A percentile compares a stretch with the other conserved stretches of the same genome.
Conservation (phyloP, 2,797 vertebrate species). For the Lacerta agilis region DNA sequence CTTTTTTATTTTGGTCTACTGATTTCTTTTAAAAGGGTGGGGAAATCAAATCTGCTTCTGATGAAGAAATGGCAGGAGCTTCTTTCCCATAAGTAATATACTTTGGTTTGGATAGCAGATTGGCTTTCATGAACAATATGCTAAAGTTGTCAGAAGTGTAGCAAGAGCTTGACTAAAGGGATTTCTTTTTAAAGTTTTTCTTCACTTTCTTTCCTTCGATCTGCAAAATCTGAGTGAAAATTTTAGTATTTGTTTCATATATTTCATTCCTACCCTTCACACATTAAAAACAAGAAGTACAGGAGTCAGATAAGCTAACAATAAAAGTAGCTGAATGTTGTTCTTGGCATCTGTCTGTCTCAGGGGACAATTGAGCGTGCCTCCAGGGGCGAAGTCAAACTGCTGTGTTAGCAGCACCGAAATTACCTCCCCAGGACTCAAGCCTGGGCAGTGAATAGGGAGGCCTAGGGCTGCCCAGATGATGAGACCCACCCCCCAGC, state of each 20-base stretch:
- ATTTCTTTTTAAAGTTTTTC: slow-evolving; percentile 47
- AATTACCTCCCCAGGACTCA: no score
- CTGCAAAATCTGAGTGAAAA: slow-evolving; percentile 25
- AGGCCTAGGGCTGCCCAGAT: no score
- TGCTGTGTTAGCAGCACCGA: no score
- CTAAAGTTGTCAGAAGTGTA: slow-evolving; percentile 35
- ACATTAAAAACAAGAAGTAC: background rate
- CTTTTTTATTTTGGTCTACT: slow-evolving; percentile 34
- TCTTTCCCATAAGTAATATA: slow-evolving; percentile 31
- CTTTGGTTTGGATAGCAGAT: slow-evolving; percentile 50
- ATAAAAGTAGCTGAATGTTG: background rate
- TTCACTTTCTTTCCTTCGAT: slow-evolving; percentile 56
- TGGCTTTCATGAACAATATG: slow-evolving; percentile 57
- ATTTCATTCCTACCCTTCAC: background rate
- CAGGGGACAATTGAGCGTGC: no score
- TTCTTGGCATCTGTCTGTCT: no score
- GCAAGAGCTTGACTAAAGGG: slow-evolving; percentile 59
- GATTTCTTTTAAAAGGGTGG: slow-evolving; percentile 18
- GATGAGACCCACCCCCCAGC: no score
- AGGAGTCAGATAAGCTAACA: rapidly evolving
- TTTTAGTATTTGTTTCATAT: background rate
- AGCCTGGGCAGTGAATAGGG: no score
- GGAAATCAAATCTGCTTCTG: slow-evolving; percentile 42
- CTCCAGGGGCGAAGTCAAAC: no score
- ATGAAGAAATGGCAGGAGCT: slow-evolving; percentile 48